Evolutionary conservation across 2,113 vertebrate genomes (phyloP), one percentile per base, ranked within the genome.

Genomic region (Tachuris rubrigastra): DNA sequence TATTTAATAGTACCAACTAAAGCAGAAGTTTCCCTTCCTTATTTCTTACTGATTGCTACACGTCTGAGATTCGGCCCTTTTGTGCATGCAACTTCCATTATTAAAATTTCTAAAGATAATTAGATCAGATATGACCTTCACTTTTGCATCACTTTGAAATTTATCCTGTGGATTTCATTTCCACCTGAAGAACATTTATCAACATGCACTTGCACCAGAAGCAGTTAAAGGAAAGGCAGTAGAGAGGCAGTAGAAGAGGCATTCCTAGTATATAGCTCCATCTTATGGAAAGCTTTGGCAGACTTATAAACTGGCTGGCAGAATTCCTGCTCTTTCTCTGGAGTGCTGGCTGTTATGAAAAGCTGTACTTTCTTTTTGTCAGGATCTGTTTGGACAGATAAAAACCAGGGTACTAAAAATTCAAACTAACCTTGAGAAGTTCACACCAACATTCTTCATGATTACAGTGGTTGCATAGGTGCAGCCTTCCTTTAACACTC

Each of bases 361-460:
- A 69, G 59, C 33, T 28, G 23, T 19, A 58, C 41, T 85, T 39
- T 25, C 44, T 56, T 73, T 93, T 52, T 47, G 60, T 77, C 47
- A 75, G 37, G 66, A n/a, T 44, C 35, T 42, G 10, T 53, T 67
- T 78, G 49, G 68, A 84, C 55, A 42, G 17, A 56, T 42, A 30
- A 66, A 94, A 65, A 2, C 1, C 50, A 88, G 62, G 8, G 22
- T 66, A 46, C 27, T 62, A 42, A 63, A 44, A 90, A 66, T 50
- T 56, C 16, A 69, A 53, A 73, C 97, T 96, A 95, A 99, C 99
- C 99, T 99, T 97, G 98, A 98, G 79, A 98, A 98, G 87, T 99
- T 98, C 37, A 99, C 97, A 2, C 99, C 99, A 39, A 98, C 80
- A 2, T 99, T 99, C 96, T 96, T 99, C 93, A 99, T 96, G 65